A percentile compares a stretch with the other conserved stretches of the same genome.
Conservation (phyloP, 2,113 vertebrate genomes). For the Alces alces region DNA sequence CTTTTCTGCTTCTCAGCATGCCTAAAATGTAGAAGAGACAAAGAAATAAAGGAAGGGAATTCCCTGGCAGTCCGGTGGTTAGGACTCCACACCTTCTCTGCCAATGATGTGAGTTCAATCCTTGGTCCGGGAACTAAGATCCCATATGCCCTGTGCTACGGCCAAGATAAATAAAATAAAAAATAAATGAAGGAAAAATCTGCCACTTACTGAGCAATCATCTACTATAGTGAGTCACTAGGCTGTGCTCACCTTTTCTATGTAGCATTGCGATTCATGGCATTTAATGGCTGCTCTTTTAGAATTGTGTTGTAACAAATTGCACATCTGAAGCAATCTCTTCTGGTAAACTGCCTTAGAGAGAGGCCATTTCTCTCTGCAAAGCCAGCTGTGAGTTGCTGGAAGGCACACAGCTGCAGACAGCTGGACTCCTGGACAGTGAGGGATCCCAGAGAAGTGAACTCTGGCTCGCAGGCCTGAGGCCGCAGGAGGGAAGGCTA, state of each 20-base stretch:
- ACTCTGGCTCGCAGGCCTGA: conserved; percentile 66
- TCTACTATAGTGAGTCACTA: background rate
- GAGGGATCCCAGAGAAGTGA: conserved; percentile 66
- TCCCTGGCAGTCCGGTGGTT: background rate
- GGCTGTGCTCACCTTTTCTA: background rate
- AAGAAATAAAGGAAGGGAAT: conserved; percentile 49
- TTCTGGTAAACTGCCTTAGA: conserved; percentile 62
- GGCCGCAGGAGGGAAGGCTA: conserved; percentile 60
- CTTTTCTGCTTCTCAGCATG: background rate
- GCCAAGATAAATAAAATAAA: background rate
- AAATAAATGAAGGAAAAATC: conserved; percentile 51
- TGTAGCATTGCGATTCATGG: background rate
- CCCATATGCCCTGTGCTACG: too few species aligned
- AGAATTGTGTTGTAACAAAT: conserved; percentile 51
- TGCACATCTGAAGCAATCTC: conserved; percentile 35
- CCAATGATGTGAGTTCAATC: background rate
- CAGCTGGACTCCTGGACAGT: conserved; percentile 79
- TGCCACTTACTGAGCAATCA: background rate
- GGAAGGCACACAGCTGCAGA: conserved; percentile 80
- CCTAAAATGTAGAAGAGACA: conserved; percentile 8
- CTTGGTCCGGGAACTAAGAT: background rate
- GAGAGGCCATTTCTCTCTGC: conserved; percentile 70
- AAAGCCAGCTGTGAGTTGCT: conserved; percentile 75
- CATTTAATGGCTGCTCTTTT: conserved; percentile 48
- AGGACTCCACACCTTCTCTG: background rate